These are phyloP conservation scores for Melipona bicolor DNA, from an alignment of 2,888 invertebrate species.

Conservation along the genomic window DNA sequence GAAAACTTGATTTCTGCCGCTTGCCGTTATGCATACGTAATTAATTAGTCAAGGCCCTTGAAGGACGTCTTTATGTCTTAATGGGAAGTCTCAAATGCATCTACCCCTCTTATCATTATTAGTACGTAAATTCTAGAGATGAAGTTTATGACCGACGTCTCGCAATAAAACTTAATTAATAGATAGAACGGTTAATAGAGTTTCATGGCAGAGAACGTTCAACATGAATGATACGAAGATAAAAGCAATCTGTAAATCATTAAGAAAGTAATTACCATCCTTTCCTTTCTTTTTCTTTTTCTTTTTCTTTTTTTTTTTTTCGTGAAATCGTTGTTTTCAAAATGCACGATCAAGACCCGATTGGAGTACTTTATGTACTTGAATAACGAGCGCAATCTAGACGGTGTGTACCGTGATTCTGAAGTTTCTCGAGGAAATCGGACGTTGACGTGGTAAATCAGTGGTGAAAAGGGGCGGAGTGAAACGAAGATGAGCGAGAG, in stretches of 20 bases:
- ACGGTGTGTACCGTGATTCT: not conserved
- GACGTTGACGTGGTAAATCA: conserved; percentile 34
- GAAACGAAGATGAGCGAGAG: conserved; percentile 25
- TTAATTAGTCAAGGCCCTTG: not conserved
- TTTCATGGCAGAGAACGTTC: conserved; percentile 25
- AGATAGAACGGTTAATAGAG: conserved; percentile 36
- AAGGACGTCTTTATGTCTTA: not conserved
- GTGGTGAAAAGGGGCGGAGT: not conserved
- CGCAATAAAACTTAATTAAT: conserved; percentile 59
- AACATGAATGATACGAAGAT: not conserved
- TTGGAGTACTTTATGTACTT: not conserved
- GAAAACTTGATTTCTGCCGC: not conserved
- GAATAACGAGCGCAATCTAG: conserved; percentile 5
- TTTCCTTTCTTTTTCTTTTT: too few species aligned
- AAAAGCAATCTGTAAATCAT: not conserved
- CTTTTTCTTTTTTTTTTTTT: not conserved
- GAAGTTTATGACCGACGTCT: conserved; percentile 42
- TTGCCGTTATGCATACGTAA: not conserved
- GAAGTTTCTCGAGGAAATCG: conserved; percentile 24
- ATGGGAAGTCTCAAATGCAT: not conserved
- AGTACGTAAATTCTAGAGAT: conserved; percentile 21
- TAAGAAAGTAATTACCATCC: not conserved
- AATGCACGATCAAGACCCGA: not conserved
- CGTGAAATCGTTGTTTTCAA: not conserved
- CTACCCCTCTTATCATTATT: conserved; percentile 3